These are phyloP conservation scores for Eristalis tenax DNA, from an alignment of 2,888 invertebrate species.

Conservation along the genomic window DNA sequence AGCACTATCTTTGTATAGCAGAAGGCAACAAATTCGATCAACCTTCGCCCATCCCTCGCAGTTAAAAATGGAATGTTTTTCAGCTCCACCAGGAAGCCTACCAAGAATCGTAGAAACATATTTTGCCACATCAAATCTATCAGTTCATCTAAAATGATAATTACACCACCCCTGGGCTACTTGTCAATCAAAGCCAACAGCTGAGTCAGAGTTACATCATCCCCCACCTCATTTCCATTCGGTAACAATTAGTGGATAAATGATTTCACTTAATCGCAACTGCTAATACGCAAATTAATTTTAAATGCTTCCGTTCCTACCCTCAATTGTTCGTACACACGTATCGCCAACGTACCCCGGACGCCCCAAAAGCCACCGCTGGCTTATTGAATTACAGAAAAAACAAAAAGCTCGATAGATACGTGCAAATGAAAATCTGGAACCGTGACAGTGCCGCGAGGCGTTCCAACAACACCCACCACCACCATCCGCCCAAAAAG, in stretches of 20 bases:
- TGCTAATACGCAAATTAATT: slow-evolving; percentile 50
- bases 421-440: slow-evolving; percentile 5
- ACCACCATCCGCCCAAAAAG: not conserved
- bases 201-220: no score
- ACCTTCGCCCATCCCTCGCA: no score
- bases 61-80: no score
- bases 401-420: not conserved
- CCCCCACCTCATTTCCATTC: not conserved
- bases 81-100: no score
- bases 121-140: no score
- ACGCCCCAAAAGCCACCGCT: not conserved
- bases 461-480: not conserved
- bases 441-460: not conserved
- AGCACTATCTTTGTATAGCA: no score
- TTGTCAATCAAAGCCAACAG: no score
- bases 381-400: not conserved
- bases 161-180: no score
- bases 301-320: not conserved
- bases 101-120: no score
- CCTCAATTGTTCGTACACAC: not conserved
- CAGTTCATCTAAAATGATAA: no score
- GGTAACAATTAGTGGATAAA: not conserved
- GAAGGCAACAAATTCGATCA: no score
- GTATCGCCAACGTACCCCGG: not conserved
- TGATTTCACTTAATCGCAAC: slow-evolving; percentile 30